Conservation (phyloP, 2,888 invertebrate species). For the Thysanoteuthis rhombus region DNA sequence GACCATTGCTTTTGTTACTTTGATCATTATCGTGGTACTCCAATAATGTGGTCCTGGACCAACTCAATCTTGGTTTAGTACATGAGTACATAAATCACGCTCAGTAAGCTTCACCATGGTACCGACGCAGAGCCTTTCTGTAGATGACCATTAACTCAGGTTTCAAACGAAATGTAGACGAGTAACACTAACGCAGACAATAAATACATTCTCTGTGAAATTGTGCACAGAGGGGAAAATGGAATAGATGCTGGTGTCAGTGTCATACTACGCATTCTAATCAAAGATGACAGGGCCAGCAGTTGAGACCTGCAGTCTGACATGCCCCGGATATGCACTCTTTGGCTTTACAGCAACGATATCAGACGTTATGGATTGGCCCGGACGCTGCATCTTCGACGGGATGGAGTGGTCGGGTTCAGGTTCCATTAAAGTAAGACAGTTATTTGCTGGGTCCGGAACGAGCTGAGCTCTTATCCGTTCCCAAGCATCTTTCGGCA, state of each 20-base stretch:
- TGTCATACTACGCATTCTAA: neutral
- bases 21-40: too few relatives aligned
- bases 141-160: too few relatives aligned
- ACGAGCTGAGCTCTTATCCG: neutral
- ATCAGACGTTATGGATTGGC: neutral
- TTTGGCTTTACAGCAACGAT: neutral
- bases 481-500: neutral
- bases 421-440: neutral
- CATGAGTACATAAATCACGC: too few relatives aligned
- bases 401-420: neutral
- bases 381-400: neutral
- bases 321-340: neutral
- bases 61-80: too few relatives aligned
- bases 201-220: neutral
- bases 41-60: too few relatives aligned
- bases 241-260: neutral
- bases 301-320: neutral
- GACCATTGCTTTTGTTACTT: too few relatives aligned
- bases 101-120: too few relatives aligned
- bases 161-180: neutral
- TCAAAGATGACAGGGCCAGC: slow-evolving; percentile 12
- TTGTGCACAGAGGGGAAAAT: neutral
- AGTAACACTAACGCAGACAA: neutral
- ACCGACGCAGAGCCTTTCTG: too few relatives aligned
- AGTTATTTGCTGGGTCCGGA: neutral